Evolutionary conservation across 1,140 invertebrate species (phyloP), one percentile per base, ranked within the genome.

Genomic region (Solenopsis invicta): DNA sequence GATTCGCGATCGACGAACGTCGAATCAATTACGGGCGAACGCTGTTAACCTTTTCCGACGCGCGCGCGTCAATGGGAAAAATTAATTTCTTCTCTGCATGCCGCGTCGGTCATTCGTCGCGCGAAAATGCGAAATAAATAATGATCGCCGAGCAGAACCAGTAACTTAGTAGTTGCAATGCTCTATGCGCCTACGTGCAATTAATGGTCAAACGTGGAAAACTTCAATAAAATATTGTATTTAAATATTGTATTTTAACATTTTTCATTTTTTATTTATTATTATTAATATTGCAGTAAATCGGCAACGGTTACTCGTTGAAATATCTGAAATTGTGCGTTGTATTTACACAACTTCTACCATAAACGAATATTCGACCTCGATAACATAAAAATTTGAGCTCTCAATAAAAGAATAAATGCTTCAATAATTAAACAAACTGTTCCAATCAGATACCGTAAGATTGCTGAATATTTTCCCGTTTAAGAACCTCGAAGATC

Each of bases 1-100:
- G 59, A 87, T 59, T 75, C 24, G 48, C 56, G 85, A 89, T 77
- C 71, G 82, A 88, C 61, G 82, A 56, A 48, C 45, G 74, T 29
- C 18, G 61, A 88, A 89, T 77, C 59, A 78, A 85, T 85, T 85
- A 77, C 74, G 59, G n/a, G 34, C 34, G 62, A 66, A 29, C 34
- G 67, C 54, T 71, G 80, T 72, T 82, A 82, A 82, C 78, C 78
- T 82, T 82, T 72, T 48, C 21, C 52, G 34, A 29, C 45, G 29
- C 18, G 41, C 76, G 18, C 18, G 41, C 76, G 18, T 13, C 59
- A 21, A 34, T 52, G n/a, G 21, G 24, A 71, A 81, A 71, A 81
- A 71, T 54, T 48, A 50, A 80, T 67, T 52, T 80, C 48, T 77
- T 77, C n/a, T 62, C 9, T 41, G 62, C 77, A 67, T 67, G 45